These are phyloP conservation scores for Drosophila suzukii DNA, from an alignment of 1,140 invertebrate genomes.

Conservation along the genomic window DNA sequence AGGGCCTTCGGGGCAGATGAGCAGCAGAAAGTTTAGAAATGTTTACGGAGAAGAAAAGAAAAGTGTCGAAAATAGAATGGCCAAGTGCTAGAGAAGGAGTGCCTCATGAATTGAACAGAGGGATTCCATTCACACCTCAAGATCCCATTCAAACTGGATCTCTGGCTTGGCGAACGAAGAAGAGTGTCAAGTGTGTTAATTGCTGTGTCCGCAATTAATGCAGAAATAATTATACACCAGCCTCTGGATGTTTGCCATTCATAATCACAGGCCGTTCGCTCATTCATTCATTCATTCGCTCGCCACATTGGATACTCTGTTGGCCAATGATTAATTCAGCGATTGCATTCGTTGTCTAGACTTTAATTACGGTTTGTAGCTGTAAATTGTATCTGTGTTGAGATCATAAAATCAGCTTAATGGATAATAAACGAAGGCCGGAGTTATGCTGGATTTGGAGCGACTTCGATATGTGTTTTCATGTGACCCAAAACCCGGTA, in stretches of 20 bases:
- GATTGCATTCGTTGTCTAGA: conserved; percentile 42
- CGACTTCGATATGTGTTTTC: conserved; percentile 2
- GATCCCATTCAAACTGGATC: conserved; percentile 27
- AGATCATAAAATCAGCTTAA: conserved; percentile 28
- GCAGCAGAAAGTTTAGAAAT: conserved; percentile 40
- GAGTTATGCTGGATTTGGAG: neutral
- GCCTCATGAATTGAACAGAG: conserved; percentile 12
- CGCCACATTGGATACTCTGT: neutral
- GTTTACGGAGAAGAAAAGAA: conserved; percentile 14
- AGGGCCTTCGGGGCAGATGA: conserved; percentile 38
- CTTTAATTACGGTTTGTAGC: conserved; percentile 36
- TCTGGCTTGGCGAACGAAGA: neutral
- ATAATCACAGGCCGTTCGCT: conserved; percentile 44
- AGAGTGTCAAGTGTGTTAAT: conserved; percentile 49
- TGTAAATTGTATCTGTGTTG: conserved; percentile 41
- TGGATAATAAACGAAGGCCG: conserved; percentile 5
- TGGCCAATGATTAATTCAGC: conserved; percentile 36
- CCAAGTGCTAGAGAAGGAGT: conserved; percentile 7
- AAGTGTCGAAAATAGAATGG: conserved; percentile 33
- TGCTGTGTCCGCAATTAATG: conserved; percentile 47
- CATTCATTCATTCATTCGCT: conserved; percentile 23
- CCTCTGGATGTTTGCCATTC: conserved; percentile 51
- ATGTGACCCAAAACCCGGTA: neutral
- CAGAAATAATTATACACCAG: conserved; percentile 45
- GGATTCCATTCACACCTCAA: conserved; percentile 29